Conservation (phyloP, 2,888 invertebrate species). For the Synanthedon tipuliformis region DNA sequence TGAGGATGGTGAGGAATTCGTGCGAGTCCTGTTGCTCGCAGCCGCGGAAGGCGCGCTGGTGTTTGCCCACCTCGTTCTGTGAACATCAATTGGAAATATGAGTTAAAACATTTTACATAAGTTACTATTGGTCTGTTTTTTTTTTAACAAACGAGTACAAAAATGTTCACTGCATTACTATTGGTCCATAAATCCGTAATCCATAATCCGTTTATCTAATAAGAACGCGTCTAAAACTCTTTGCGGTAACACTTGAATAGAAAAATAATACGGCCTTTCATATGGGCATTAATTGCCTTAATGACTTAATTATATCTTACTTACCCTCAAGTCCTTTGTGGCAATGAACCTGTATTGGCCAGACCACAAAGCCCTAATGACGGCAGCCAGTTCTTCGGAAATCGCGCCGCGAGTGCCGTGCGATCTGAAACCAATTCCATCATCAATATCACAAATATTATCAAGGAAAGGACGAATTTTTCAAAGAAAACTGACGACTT, state of each 20-base stretch:
- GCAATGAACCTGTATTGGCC: conserved; percentile 85
- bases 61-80: conserved; percentile 79
- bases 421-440: conserved; percentile 31
- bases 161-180: too few species aligned
- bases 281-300: not conserved
- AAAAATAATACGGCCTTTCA: too few species aligned
- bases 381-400: conserved; percentile 84
- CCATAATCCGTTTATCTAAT: too few species aligned
- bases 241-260: not conserved
- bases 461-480: too few species aligned
- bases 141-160: too few species aligned
- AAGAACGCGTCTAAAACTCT: too few species aligned
- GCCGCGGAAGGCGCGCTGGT: conserved; percentile 79
- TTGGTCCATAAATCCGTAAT: too few species aligned
- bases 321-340: conserved; percentile 82
- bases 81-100: too few species aligned
- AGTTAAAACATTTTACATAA: not conserved
- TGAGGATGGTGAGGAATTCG: conserved; percentile 87
- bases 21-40: conserved; percentile 91
- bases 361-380: conserved; percentile 85
- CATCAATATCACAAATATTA: too few species aligned
- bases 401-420: conserved; percentile 78
- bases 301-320: conserved; percentile 7
- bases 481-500: too few species aligned
- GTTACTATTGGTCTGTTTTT: too few species aligned